A percentile compares a stretch with the other conserved stretches of the same genome.
These are phyloP conservation scores for Drosophila mimetica DNA, from an alignment of 2,888 invertebrate genomes.

Conservation along the genomic window DNA sequence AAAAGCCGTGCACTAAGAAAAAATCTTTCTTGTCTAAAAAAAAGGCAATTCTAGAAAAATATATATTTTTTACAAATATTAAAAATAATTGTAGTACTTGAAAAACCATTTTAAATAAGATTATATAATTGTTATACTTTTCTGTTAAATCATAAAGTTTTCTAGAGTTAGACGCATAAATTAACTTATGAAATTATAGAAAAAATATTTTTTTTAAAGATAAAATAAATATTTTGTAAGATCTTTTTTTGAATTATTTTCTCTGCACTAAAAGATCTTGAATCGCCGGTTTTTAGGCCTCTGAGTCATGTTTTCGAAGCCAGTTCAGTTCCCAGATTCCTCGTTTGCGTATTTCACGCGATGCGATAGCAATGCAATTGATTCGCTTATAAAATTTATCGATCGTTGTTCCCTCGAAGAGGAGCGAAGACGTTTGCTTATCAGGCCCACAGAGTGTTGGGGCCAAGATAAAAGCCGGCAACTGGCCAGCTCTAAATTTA, in stretches of 20 bases:
- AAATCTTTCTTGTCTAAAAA: too few relatives aligned
- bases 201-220: too few relatives aligned
- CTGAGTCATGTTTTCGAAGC: constrained; percentile 40
- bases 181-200: too few relatives aligned
- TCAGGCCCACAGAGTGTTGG: constrained; percentile 62
- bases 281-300: constrained; percentile 24
- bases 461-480: constrained; percentile 55
- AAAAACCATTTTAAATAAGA: too few relatives aligned
- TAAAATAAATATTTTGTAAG: too few relatives aligned
- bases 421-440: constrained; percentile 52
- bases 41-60: neutral
- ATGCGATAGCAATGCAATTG: constrained; percentile 78
- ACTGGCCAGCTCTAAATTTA: constrained; percentile 38
- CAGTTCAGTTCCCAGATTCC: constrained; percentile 37
- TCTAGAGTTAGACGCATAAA: too few relatives aligned
- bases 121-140: too few relatives aligned
- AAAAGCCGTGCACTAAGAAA: constrained; percentile 46
- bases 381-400: constrained; percentile 82
- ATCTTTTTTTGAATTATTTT: constrained; percentile 1
- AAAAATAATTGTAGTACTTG: too few relatives aligned
- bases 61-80: too few relatives aligned
- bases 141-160: too few relatives aligned
- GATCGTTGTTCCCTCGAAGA: constrained; percentile 56
- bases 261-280: constrained; percentile 7
- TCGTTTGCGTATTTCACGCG: constrained; percentile 74